phyloP scores from a whole-genome alignment of 2,113 vertebrate genomes.

The Cryptomyrus ogoouensis region DNA sequence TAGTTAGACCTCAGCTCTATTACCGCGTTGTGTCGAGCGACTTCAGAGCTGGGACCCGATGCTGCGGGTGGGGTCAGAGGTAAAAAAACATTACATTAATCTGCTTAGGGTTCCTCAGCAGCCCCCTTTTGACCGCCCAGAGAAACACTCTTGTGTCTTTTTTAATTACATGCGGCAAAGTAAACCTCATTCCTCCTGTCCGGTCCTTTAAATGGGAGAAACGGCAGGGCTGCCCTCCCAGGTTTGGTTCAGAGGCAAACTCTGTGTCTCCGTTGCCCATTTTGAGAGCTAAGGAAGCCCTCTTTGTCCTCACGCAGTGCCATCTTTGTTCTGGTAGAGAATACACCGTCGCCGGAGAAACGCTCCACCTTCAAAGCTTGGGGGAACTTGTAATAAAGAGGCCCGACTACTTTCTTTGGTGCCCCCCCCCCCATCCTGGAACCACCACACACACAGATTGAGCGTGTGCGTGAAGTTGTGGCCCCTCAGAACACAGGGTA shows the following conservation, averaged over 20 bases:
- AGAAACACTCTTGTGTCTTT: conserved; percentile 44
- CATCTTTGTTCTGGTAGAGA: background rate
- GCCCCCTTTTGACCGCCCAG: conserved; percentile 43
- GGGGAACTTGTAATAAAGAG: conserved; percentile 17
- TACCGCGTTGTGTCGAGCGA: conserved; percentile 73
- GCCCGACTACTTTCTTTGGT: conserved; percentile 16
- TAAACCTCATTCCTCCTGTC: background rate
- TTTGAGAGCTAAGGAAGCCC: background rate
- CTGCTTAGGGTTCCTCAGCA: conserved; percentile 64
- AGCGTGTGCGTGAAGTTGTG: conserved; percentile 16
- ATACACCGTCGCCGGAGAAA: background rate
- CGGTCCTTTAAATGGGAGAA: background rate
- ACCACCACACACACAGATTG: background rate
- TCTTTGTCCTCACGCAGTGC: background rate
- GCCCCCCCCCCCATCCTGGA: background rate
- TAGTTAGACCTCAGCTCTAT: conserved; percentile 78
- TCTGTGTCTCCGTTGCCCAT: background rate
- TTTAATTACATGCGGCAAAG: conserved; percentile 56
- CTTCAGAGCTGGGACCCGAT: conserved; percentile 77
- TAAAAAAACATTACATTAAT: conserved; percentile 86
- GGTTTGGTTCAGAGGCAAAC: background rate
- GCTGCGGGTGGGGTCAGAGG: conserved; percentile 75
- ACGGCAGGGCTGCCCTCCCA: background rate
- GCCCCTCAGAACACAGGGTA: conserved; percentile 20
- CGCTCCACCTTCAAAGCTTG: background rate